phyloP scores from a whole-genome alignment of 92 coral and sea anemone genomes.

The Paramuricea clavata region DNA sequence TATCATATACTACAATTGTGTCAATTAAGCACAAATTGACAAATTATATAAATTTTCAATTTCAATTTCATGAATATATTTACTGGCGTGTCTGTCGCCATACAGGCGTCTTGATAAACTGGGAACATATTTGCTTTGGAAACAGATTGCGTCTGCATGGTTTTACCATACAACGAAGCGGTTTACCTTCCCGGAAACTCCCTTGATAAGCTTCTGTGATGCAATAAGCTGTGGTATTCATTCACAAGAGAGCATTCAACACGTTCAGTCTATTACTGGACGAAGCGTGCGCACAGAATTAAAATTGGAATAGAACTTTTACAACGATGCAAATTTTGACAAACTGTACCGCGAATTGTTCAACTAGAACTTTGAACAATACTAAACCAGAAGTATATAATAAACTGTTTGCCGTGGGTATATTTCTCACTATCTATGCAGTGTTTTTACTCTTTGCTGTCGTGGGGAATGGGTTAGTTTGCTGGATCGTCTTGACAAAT shows the following conservation, averaged over 20 bases:
- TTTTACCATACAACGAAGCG: no score
- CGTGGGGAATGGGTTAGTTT: conserved; percentile 10
- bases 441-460: not conserved
- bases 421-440: not conserved
- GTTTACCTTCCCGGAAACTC: not conserved
- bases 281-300: no score
- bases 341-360: not conserved
- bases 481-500: conserved; percentile 23
- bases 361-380: not conserved
- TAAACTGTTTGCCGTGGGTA: not conserved
- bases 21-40: no score
- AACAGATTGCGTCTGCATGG: no score
- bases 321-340: not conserved
- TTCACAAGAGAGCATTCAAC: not conserved
- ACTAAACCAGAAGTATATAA: not conserved
- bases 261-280: no score
- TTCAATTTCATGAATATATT: no score
- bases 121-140: no score
- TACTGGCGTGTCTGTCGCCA: no score
- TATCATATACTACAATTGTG: no score
- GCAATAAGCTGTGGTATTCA: not conserved
- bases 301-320: not conserved
- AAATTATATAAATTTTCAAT: no score
- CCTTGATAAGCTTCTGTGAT: not conserved
- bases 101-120: no score